Evolutionary conservation across 1,140 invertebrate genomes (phyloP).

Genomic region (Dendrolimus kikuchii): DNA sequence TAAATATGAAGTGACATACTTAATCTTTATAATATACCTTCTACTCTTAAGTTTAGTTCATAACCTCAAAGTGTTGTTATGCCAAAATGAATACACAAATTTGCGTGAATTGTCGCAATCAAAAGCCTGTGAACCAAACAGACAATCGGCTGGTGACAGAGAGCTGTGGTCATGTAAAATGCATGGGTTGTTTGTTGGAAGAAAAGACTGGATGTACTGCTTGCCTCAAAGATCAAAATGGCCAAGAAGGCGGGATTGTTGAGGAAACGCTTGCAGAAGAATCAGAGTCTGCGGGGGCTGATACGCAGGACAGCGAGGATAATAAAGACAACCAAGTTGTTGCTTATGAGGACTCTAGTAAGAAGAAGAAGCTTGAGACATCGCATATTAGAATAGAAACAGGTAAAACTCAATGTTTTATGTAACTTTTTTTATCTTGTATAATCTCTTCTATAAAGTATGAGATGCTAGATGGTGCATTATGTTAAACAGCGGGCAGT

Average conservation of each 20-base stretch:
- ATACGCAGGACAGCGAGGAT: conserved; percentile 1
- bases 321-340: neutral
- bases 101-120: conserved; percentile 58
- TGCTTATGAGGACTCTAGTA: conserved; percentile 25
- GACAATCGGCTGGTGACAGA: conserved; percentile 71
- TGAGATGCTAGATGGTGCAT: too few species aligned
- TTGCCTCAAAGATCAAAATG: conserved; percentile 25
- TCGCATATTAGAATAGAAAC: conserved; percentile 49
- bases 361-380: conserved; percentile 42
- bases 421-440: neutral
- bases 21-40: too few species aligned
- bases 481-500: too few species aligned
- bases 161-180: conserved; percentile 72
- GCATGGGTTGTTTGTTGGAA: conserved; percentile 67
- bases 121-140: conserved; percentile 54
- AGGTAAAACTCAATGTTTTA: conserved; percentile 19
- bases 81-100: conserved; percentile 50
- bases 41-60: neutral
- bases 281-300: conserved; percentile 3
- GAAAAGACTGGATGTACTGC: conserved; percentile 65
- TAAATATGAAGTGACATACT: too few species aligned
- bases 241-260: conserved; percentile 10
- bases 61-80: conserved; percentile 42
- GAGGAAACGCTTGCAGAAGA: conserved; percentile 12
- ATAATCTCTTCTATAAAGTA: too few species aligned